These are phyloP conservation scores for Nesospiza acunhae DNA, from an alignment of 2,113 vertebrate species.

Conservation along the genomic window DNA sequence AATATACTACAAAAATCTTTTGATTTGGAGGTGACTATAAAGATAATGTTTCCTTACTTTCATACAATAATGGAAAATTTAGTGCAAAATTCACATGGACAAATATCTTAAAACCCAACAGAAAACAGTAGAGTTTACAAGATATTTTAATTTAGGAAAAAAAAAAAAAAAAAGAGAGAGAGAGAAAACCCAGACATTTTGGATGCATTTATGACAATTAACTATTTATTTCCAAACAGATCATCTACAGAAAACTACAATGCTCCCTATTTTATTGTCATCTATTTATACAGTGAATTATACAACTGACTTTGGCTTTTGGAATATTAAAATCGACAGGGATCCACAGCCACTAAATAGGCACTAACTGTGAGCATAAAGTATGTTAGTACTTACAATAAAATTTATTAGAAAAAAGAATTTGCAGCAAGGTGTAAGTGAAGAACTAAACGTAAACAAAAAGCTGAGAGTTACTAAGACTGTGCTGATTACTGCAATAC, in stretches of 20 bases:
- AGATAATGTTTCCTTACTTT: background rate
- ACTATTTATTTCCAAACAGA: background rate
- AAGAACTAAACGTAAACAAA: background rate
- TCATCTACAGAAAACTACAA: background rate
- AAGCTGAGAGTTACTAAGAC: background rate
- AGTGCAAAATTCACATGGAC: background rate
- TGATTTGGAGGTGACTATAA: background rate
- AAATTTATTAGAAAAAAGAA: background rate
- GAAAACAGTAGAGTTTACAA: background rate
- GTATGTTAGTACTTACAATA: conserved; percentile 33
- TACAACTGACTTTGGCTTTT: conserved; percentile 18
- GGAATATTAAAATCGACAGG: conserved; percentile 7
- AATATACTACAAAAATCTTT: conserved; percentile 37
- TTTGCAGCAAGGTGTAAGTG: background rate
- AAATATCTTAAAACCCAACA: background rate
- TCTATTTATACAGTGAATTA: background rate
- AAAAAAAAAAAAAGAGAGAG: too few relatives aligned
- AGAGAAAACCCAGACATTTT: background rate
- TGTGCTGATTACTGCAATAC: background rate
- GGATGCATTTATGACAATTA: background rate
- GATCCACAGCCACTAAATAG: conserved; percentile 44
- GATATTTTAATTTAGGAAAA: background rate
- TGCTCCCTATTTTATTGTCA: background rate
- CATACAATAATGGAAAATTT: background rate
- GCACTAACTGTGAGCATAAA: conserved; percentile 20